phyloP scores from a whole-genome alignment of 1,140 invertebrate species.

The Phymastichus coffea region DNA sequence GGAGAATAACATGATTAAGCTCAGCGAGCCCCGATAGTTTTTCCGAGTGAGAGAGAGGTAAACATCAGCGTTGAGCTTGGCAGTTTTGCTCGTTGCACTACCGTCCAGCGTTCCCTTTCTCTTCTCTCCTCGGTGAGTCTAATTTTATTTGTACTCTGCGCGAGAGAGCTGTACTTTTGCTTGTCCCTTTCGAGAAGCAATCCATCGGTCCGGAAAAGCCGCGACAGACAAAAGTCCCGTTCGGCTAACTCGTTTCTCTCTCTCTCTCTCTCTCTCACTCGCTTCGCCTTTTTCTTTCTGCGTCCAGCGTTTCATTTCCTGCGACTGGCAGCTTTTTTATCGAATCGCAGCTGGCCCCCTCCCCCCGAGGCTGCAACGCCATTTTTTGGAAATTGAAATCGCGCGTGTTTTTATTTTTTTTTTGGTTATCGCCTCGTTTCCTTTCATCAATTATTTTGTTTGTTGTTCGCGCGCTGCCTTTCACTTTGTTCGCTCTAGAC shows the following conservation, averaged over 20 bases:
- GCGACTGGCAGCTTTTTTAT: constrained; percentile 24
- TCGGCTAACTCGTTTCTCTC: constrained; percentile 5
- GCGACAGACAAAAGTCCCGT: constrained; percentile 13
- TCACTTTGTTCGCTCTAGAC: neutral
- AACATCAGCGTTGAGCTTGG: no score
- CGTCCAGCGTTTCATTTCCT: constrained; percentile 21
- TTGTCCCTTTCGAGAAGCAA: neutral
- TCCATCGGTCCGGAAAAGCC: constrained; percentile 1
- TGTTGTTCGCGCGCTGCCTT: no score
- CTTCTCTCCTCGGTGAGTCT: no score
- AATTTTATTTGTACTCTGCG: no score
- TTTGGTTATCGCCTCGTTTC: neutral
- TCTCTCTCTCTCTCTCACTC: neutral
- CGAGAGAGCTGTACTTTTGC: neutral
- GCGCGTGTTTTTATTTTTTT: neutral
- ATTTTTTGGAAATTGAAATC: constrained; percentile 19
- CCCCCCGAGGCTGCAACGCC: neutral
- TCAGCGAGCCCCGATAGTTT: no score
- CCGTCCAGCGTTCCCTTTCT: no score
- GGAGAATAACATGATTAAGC: no score
- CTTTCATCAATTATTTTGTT: no score
- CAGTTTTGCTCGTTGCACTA: no score
- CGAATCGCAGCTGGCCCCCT: no score
- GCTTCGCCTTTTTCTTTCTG: neutral
- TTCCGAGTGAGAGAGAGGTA: no score